phyloP scores from a whole-genome alignment of 2,797 vertebrate genomes.

The Rhyacichthys aspro region DNA sequence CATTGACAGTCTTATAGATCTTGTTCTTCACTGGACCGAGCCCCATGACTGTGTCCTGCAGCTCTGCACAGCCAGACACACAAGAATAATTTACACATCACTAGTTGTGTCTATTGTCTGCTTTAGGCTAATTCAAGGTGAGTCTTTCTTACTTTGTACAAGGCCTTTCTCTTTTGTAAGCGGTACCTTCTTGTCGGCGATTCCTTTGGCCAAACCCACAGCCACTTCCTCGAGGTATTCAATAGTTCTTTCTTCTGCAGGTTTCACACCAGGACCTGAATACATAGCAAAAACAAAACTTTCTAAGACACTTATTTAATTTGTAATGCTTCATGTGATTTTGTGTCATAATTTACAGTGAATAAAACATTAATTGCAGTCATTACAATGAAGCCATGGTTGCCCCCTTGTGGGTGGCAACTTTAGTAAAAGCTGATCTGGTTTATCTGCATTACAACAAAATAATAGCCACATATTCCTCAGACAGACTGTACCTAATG shows the following conservation, averaged over 20 bases:
- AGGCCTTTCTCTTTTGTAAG: slow-evolving; percentile 79
- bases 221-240: slow-evolving; percentile 88
- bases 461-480: no score
- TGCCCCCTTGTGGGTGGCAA: background rate
- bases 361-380: no score
- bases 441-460: no score
- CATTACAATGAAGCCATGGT: no score
- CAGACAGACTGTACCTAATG: no score
- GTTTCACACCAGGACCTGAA: slow-evolving; percentile 82
- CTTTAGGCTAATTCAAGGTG: background rate
- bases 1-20: slow-evolving; percentile 84
- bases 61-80: slow-evolving; percentile 35
- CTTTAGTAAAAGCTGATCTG: background rate
- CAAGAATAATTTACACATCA: background rate
- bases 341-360: no score
- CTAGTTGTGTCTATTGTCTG: background rate
- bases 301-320: no score
- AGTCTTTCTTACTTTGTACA: slow-evolving; percentile 80
- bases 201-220: slow-evolving; percentile 79
- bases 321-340: no score
- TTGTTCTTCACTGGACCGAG: slow-evolving; percentile 83
- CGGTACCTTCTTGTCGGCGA: slow-evolving; percentile 81
- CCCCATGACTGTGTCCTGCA: slow-evolving; percentile 82
- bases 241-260: slow-evolving; percentile 81
- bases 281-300: slow-evolving; percentile 1